phyloP scores from a whole-genome alignment of 2,113 vertebrate genomes.

The Columba livia region DNA sequence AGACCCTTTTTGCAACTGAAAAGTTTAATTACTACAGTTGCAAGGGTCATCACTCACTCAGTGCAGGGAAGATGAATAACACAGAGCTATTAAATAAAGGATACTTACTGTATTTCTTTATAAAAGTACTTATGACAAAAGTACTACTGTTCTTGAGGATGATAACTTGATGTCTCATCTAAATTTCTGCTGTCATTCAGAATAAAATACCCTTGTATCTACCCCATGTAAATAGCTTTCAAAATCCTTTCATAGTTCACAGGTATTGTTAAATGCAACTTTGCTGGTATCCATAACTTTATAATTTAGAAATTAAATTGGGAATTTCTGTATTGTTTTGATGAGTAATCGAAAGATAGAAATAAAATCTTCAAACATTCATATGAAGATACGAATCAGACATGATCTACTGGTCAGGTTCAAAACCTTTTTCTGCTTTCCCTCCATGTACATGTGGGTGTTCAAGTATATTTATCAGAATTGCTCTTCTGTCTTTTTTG shows the following conservation, averaged over 20 bases:
- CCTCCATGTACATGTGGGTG: background rate
- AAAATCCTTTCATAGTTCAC: background rate
- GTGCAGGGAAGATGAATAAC: background rate
- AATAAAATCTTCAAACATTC: background rate
- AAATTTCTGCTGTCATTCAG: constrained; percentile 1
- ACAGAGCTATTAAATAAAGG: constrained; percentile 32
- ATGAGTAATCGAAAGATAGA: background rate
- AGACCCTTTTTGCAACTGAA: constrained; percentile 6
- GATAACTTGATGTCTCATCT: constrained; percentile 8
- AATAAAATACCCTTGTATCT: constrained; percentile 33
- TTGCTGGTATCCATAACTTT: background rate
- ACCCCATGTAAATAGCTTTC: background rate
- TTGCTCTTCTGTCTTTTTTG: background rate
- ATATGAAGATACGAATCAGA: background rate
- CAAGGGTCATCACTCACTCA: constrained; percentile 50
- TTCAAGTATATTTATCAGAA: background rate
- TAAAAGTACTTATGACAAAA: constrained; percentile 17
- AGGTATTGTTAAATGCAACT: background rate
- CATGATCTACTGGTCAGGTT: background rate
- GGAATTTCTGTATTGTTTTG: background rate
- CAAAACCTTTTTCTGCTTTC: background rate
- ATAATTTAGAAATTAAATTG: background rate
- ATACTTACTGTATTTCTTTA: constrained; percentile 11
- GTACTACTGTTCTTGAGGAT: constrained; percentile 7
- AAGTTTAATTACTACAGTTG: constrained; percentile 53